phyloP scores from a whole-genome alignment of 2,797 vertebrate genomes.

The Crocodylus rhombifer region DNA sequence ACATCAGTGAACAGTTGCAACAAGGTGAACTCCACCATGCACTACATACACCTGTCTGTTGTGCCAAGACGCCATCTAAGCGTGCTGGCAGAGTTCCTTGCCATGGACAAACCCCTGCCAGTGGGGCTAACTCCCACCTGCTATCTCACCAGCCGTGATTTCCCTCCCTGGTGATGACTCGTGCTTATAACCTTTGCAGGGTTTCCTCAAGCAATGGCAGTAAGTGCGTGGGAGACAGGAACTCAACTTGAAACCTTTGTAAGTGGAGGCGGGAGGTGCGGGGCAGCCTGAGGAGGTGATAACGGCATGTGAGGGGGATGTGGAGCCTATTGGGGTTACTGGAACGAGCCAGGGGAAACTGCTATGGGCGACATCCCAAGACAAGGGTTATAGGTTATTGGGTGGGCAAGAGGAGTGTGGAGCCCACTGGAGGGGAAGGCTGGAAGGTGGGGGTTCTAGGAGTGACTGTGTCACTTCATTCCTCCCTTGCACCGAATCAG shows the following conservation, averaged over 20 bases:
- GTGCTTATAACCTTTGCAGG: neutral
- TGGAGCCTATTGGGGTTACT: no score
- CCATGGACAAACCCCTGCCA: slow-evolving; percentile 6
- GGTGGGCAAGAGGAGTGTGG: no score
- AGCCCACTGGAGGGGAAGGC: no score
- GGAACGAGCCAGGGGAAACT: neutral
- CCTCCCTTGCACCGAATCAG: no score
- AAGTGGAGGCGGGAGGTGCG: rapidly evolving
- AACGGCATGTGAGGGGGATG: no score
- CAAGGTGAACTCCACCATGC: slow-evolving; percentile 2
- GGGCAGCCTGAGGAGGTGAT: no score
- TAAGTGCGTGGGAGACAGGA: neutral
- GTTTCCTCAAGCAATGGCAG: neutral
- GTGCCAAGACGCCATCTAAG: slow-evolving; percentile 24
- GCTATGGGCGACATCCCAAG: neutral
- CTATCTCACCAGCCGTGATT: neutral
- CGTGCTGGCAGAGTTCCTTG: slow-evolving; percentile 15
- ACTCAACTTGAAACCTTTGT: neutral
- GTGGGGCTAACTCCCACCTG: slow-evolving; percentile 1
- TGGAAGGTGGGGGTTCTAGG: no score
- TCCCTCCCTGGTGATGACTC: neutral
- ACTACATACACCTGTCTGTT: slow-evolving; percentile 34
- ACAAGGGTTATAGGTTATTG: no score
- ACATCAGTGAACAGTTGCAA: slow-evolving; percentile 44
- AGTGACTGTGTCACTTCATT: no score